These are phyloP conservation scores for Pelobates cultripes DNA, from an alignment of 2,797 vertebrate genomes.

Conservation along the genomic window DNA sequence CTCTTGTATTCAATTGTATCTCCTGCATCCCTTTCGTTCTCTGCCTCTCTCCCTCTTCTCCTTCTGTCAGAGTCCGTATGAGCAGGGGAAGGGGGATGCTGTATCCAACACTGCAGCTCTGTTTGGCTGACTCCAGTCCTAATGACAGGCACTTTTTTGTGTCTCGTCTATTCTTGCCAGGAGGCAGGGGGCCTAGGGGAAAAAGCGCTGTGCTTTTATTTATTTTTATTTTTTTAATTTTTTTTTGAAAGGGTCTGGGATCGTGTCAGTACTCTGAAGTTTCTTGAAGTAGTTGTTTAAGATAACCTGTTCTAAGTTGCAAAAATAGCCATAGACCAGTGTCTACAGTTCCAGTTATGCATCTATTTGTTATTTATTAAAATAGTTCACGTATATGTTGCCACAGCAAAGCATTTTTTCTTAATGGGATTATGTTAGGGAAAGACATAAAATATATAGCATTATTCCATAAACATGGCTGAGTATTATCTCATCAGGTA, in stretches of 20 bases:
- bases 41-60: constrained; percentile 43
- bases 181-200: constrained; percentile 33
- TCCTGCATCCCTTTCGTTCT: constrained; percentile 24
- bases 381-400: too few relatives aligned
- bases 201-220: constrained; percentile 27
- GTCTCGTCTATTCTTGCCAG: constrained; percentile 49
- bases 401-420: too few relatives aligned
- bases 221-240: too few relatives aligned
- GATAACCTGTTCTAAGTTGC: constrained; percentile 2
- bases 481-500: too few relatives aligned
- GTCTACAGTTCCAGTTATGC: background rate
- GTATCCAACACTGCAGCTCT: constrained; percentile 51
- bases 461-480: too few relatives aligned
- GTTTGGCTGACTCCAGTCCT: constrained; percentile 41
- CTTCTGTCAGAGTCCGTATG: constrained; percentile 48
- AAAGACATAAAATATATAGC: too few relatives aligned
- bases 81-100: constrained; percentile 48
- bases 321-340: constrained; percentile 16
- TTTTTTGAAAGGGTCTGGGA: constrained; percentile 25
- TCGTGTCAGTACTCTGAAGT: background rate
- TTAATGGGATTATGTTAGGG: too few relatives aligned
- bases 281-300: constrained; percentile 6
- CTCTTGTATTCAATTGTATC: constrained; percentile 17
- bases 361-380: too few relatives aligned
- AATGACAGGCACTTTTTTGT: constrained; percentile 46